Conservation (phyloP, 1,140 invertebrate species). For the Chironomus tepperi region DNA sequence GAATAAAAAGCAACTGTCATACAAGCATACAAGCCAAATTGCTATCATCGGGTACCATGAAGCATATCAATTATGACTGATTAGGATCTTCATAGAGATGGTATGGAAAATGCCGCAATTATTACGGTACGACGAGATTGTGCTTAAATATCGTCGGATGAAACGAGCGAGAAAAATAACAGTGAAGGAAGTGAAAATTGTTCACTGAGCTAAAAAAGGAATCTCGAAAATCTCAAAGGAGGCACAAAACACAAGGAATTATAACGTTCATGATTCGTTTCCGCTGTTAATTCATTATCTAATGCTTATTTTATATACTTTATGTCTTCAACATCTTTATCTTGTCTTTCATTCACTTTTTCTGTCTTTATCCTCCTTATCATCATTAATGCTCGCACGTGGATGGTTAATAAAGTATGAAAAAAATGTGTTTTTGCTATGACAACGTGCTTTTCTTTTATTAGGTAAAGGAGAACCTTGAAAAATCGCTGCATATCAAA, state of each 20-base stretch:
- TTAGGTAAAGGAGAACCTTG: background rate
- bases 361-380: background rate
- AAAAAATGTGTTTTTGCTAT: background rate
- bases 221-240: no score
- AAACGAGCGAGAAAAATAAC: background rate
- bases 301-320: background rate
- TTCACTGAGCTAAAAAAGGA: background rate
- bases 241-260: no score
- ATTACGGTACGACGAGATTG: background rate
- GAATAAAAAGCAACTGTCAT: background rate
- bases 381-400: no score
- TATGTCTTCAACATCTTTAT: background rate
- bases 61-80: background rate
- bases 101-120: background rate
- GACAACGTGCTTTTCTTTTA: background rate
- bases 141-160: background rate
- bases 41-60: background rate
- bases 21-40: background rate
- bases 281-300: no score
- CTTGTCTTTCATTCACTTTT: background rate
- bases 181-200: background rate
- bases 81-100: background rate
- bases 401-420: background rate
- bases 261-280: no score
- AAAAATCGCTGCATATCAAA: background rate